These are phyloP conservation scores for Drosophila mauritiana DNA, from an alignment of 1,140 invertebrate genomes.

Conservation along the genomic window DNA sequence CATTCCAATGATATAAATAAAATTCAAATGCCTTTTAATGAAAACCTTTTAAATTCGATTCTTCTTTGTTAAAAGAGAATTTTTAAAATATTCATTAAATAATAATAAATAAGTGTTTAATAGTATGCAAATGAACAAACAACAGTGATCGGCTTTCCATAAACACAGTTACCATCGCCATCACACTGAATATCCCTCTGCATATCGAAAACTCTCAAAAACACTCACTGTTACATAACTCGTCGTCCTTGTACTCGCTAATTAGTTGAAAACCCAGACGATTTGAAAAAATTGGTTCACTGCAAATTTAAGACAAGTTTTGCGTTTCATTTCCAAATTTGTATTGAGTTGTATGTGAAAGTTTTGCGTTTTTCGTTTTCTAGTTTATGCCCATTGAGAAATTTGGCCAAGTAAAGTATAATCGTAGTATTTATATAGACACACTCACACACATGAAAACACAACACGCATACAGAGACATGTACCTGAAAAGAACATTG, in stretches of 20 bases:
- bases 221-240: conserved; percentile 39
- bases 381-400: conserved; percentile 8
- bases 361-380: conserved; percentile 8
- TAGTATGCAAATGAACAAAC: not conserved
- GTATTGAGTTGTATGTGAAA: conserved; percentile 18
- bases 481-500: conserved; percentile 18
- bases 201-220: conserved; percentile 20
- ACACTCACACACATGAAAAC: conserved; percentile 19
- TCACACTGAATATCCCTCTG: conserved; percentile 19
- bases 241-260: conserved; percentile 25
- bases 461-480: conserved; percentile 30
- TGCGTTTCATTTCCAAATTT: not conserved
- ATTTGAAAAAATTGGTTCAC: conserved; percentile 24
- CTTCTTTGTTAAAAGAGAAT: no score
- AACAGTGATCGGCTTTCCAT: not conserved
- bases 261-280: conserved; percentile 30
- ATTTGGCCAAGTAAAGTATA: conserved; percentile 48
- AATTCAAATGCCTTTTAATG: no score
- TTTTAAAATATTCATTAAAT: no score
- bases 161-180: conserved; percentile 20
- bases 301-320: conserved; percentile 13
- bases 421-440: conserved; percentile 25
- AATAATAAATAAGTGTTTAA: no score
- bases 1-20: not conserved
- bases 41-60: no score